Evolutionary conservation across 2,113 vertebrate species (phyloP).

Genomic region (Marmota flaviventris): DNA sequence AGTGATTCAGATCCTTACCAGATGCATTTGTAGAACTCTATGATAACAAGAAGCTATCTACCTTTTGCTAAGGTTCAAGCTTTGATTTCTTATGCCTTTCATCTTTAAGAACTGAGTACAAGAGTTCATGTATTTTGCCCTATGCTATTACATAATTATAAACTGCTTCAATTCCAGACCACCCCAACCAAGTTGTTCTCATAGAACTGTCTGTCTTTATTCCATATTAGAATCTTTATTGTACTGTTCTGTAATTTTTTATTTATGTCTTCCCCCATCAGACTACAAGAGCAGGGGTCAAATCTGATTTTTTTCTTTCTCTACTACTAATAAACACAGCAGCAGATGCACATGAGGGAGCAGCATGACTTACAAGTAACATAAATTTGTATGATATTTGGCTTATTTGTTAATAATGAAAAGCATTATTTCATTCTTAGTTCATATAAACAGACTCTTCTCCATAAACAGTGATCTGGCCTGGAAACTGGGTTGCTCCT

Average conservation of each 20-base stretch:
- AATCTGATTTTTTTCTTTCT: background rate
- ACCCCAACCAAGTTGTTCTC: background rate
- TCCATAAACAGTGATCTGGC: background rate
- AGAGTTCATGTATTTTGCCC: constrained; percentile 3
- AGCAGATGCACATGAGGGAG: background rate
- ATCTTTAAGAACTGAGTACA: background rate
- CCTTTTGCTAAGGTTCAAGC: constrained; percentile 22
- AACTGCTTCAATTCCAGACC: constrained; percentile 2
- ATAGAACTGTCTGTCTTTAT: background rate
- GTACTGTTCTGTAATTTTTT: background rate
- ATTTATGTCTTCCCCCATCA: background rate
- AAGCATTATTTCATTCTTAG: constrained; percentile 50
- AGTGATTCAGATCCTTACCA: background rate
- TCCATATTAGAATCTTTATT: background rate
- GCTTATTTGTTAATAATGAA: constrained; percentile 6
- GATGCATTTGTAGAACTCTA: background rate
- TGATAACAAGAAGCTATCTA: background rate
- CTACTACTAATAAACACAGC: background rate
- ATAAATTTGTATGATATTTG: background rate
- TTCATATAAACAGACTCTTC: background rate
- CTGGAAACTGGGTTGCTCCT: background rate
- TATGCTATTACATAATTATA: constrained; percentile 35
- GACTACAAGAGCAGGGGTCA: background rate
- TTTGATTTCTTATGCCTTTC: constrained; percentile 37
- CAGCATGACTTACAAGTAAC: background rate